phyloP scores from a whole-genome alignment of 2,888 invertebrate species.

The Hyalella azteca region DNA sequence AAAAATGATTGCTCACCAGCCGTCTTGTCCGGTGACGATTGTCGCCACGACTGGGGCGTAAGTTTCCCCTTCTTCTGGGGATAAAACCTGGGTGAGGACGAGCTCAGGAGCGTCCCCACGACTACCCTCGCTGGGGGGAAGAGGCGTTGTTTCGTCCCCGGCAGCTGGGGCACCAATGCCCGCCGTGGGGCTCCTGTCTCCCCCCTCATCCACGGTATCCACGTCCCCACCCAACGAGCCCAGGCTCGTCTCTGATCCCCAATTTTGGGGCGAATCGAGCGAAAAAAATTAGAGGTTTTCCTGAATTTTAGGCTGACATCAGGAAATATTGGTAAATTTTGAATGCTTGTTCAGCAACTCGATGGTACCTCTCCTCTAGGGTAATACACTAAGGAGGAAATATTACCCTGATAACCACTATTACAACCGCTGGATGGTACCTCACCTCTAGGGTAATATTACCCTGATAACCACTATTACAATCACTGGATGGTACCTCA shows the following conservation, averaged over 20 bases:
- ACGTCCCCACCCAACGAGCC: constrained; percentile 76
- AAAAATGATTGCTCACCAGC: neutral
- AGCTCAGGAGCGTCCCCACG: neutral
- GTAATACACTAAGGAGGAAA: no score
- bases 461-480: neutral
- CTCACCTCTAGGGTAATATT: constrained; percentile 54
- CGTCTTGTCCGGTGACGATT: neutral
- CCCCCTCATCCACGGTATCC: constrained; percentile 70
- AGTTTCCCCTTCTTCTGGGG: neutral
- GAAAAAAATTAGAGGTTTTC: no score
- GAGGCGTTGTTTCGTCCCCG: neutral
- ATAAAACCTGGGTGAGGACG: neutral
- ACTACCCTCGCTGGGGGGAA: neutral
- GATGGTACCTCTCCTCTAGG: no score
- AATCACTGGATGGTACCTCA: neutral
- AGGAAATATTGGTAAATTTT: no score
- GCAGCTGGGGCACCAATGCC: constrained; percentile 38
- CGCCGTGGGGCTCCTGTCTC: constrained; percentile 67
- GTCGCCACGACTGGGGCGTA: neutral
- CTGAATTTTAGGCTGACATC: no score
- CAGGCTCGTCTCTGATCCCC: constrained; percentile 79
- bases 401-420: no score
- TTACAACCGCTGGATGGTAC: no score
- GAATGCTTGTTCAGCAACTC: no score
- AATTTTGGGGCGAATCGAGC: no score